Base-by-base conservation (phyloP, 2,888 invertebrate species). In the Orthonychiurus folsomi region DNA sequence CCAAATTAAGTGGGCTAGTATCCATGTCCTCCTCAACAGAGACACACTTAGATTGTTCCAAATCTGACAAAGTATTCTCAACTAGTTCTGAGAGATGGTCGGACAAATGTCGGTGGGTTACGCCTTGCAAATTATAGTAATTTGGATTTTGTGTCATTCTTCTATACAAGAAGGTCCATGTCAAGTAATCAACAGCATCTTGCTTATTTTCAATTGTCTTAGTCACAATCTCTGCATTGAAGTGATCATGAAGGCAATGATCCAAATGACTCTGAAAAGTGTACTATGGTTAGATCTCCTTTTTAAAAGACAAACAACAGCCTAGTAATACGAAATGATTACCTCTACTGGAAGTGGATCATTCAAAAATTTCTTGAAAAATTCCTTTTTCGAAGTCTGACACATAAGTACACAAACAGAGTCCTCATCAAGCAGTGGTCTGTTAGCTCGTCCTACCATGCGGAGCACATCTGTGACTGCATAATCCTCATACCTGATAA, bases 141-240 rank as follows among this genome's bases (percentile, higher is more conserved):
- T 99, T 99, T 0, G 99, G 99, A 80, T 99, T 99, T 80, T 97
- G 96, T 1, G 99, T 96, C 74, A 99, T 84, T 56, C 99, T 81
- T 2, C 97, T 82, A 77, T 99, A 99, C 15, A 99, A 80, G 82
- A 99, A 94, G 0, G 97, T 99, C 99, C 99, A 99, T 0, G 99
- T 99, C 23, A 99, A 81, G 75, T 99, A 99, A 81, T 99, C 99
- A 0, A 99, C 97, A 0, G 97, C 97, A 76, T 99, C 99, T 77
- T 99, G 99, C 76, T 99, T 99, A 80, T 99, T 99, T 80, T 99
- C 99, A 73, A 99, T 94, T 0, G 97, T 99, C 79, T 97, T 97
- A 0, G 99, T 99, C 0, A 99, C 97, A 62, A 99, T 95, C 80
- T 99, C 99, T 0, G 99, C 99, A 80, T 99, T 99, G 78, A 99